These are phyloP conservation scores for Etheostoma spectabile DNA, from an alignment of 2,113 vertebrate genomes.

Conservation along the genomic window DNA sequence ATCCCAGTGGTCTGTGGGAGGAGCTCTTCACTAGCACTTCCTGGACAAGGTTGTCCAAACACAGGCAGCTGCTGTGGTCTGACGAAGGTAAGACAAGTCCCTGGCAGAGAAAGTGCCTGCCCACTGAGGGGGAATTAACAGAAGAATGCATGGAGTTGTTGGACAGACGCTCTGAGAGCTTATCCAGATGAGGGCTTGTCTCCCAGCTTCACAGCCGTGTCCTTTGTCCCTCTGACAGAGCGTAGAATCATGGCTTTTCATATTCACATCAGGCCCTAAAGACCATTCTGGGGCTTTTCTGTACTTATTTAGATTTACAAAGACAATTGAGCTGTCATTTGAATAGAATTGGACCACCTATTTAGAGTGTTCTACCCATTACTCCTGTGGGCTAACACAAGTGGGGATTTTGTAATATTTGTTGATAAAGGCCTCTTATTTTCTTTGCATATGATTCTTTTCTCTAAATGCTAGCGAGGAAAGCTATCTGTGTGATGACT, in stretches of 20 bases:
- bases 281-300: constrained; percentile 40
- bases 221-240: constrained; percentile 73
- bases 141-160: constrained; percentile 75
- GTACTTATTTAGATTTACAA: constrained; percentile 32
- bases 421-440: constrained; percentile 8
- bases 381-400: constrained; percentile 8
- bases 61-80: constrained; percentile 64
- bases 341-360: constrained; percentile 59
- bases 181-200: constrained; percentile 72
- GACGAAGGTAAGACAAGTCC: constrained; percentile 66
- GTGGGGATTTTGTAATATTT: constrained; percentile 6
- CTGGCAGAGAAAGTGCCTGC: constrained; percentile 62
- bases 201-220: constrained; percentile 65
- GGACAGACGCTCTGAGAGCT: constrained; percentile 69
- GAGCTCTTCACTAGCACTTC: constrained; percentile 60
- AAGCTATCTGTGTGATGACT: constrained; percentile 35
- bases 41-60: constrained; percentile 60
- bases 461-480: constrained; percentile 8
- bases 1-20: constrained; percentile 43
- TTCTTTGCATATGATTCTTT: constrained; percentile 10
- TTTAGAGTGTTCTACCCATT: constrained; percentile 38
- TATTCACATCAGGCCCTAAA: constrained; percentile 64
- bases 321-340: constrained; percentile 69
- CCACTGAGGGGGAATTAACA: constrained; percentile 76
- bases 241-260: constrained; percentile 66